These are phyloP conservation scores for Actinopyga echinites DNA, from an alignment of 53 echinoderm and acorn worm species.

Conservation along the genomic window DNA sequence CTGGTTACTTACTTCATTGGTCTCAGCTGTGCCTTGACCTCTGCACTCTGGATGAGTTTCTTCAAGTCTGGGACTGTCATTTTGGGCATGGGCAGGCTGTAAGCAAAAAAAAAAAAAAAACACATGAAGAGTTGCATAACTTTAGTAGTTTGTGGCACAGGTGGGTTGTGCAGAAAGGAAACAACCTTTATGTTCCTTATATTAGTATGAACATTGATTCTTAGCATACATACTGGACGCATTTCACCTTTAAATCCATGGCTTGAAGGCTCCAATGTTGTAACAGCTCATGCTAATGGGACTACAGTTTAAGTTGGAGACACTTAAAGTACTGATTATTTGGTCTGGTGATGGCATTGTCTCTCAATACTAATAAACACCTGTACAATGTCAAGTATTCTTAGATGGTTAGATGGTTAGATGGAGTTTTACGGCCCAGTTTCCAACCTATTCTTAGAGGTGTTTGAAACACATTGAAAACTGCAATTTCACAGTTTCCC, in stretches of 20 bases:
- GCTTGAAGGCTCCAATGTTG: background rate
- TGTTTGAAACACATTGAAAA: background rate
- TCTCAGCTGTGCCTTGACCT: constrained; percentile 74
- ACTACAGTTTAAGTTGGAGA: no score
- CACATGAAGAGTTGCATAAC: background rate
- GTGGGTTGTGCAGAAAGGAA: background rate
- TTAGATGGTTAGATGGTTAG: background rate
- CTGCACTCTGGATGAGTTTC: constrained; percentile 79
- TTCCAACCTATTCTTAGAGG: background rate
- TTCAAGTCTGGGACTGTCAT: constrained; percentile 93
- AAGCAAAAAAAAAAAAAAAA: background rate
- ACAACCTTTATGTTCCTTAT: no score
- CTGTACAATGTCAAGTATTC: background rate
- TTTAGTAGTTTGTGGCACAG: background rate
- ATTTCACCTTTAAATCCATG: no score
- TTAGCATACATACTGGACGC: no score
- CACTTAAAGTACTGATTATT: no score
- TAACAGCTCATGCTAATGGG: no score
- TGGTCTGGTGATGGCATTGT: no score
- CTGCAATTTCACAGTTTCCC: no score
- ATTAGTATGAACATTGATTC: no score
- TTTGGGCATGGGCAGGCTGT: constrained; percentile 95
- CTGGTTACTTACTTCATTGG: constrained; percentile 70
- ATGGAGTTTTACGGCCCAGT: no score
- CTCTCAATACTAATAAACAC: no score